phyloP scores from a whole-genome alignment of 2,797 vertebrate species.

The Macropus fuliginosus region DNA sequence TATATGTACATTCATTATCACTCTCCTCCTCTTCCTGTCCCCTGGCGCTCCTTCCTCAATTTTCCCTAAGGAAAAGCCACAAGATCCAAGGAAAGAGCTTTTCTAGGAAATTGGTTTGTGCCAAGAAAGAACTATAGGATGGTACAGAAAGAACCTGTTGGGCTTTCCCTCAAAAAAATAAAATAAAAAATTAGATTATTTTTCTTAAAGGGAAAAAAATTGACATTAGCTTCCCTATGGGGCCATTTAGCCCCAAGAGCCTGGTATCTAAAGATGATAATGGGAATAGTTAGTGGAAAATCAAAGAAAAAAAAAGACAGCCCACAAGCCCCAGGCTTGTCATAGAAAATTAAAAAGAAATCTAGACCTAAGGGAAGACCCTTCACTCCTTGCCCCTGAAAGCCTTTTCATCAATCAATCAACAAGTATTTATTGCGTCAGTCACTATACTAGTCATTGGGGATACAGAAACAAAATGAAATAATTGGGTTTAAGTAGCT shows the following conservation, averaged over 20 bases:
- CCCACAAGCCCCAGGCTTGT: neutral
- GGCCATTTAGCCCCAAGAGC: slow-evolving; percentile 17
- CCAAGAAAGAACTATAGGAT: neutral
- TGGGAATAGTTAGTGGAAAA: slow-evolving; percentile 56
- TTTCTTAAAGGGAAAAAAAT: neutral
- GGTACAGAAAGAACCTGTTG: neutral
- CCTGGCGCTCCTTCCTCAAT: fast-evolving
- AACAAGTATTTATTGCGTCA: neutral
- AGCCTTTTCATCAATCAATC: neutral
- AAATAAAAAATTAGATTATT: slow-evolving; percentile 51
- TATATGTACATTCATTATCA: neutral
- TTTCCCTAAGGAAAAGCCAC: neutral
- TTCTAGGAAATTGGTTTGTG: neutral
- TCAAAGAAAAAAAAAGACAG: slow-evolving; percentile 1
- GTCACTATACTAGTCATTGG: neutral
- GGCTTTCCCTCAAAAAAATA: neutral
- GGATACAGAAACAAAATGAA: neutral
- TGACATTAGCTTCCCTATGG: slow-evolving; percentile 42
- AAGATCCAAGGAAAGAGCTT: neutral
- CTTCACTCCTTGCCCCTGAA: neutral
- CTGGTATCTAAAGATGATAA: slow-evolving; percentile 29
- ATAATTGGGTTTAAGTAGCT: neutral
- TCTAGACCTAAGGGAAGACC: neutral
- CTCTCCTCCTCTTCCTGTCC: neutral
- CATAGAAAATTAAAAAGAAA: slow-evolving; percentile 20